Evolutionary conservation across 2,797 vertebrate species (phyloP).

Genomic region (Sandelia bainsii): DNA sequence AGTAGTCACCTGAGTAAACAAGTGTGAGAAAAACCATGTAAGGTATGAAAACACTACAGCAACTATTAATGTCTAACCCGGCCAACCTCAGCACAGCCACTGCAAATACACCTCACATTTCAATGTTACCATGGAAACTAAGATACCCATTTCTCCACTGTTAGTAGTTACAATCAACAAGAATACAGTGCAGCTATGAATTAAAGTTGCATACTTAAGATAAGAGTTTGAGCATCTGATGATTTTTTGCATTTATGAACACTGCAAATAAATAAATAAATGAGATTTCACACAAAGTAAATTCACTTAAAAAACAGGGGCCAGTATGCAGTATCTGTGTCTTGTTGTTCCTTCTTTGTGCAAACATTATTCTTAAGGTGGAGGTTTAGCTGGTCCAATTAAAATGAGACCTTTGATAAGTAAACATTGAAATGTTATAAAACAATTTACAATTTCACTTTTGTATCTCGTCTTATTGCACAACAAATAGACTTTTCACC

Average conservation of each 20-base stretch:
- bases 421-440: too few species aligned
- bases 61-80: neutral
- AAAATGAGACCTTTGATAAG: too few species aligned
- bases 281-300: too few species aligned
- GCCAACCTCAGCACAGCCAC: neutral
- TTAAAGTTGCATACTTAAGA: too few species aligned
- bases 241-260: too few species aligned
- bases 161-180: neutral
- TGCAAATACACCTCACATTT: neutral
- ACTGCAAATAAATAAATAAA: too few species aligned
- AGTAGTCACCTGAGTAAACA: slow-evolving; percentile 88
- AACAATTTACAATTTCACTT: neutral
- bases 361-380: too few species aligned
- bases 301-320: too few species aligned
- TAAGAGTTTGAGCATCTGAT: too few species aligned
- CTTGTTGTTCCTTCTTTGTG: too few species aligned
- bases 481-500: neutral
- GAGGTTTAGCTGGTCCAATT: too few species aligned
- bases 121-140: neutral
- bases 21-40: neutral
- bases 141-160: neutral
- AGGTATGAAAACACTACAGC: neutral
- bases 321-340: too few species aligned
- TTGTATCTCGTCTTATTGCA: neutral
- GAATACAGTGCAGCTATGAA: neutral